Evolutionary conservation across 2,888 invertebrate genomes (phyloP).

Genomic region (Dicranocentrus wangi): DNA sequence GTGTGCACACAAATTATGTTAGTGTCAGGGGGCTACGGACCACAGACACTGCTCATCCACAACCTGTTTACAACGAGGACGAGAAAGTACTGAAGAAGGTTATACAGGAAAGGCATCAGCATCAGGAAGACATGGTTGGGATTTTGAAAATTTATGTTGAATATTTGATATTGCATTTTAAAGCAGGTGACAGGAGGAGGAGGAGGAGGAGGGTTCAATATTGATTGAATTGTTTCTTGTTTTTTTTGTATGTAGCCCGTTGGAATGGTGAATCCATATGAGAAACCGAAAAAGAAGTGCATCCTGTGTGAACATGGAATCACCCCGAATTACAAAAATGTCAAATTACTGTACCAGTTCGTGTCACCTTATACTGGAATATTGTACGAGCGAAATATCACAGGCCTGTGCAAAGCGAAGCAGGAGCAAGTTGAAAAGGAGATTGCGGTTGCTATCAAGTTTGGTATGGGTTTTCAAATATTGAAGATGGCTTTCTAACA

Average conservation of each 20-base stretch:
- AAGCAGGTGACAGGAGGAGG: not conserved
- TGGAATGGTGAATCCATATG: constrained; percentile 85
- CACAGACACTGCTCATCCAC: constrained; percentile 69
- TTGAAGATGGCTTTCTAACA: no score
- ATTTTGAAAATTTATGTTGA: constrained; percentile 9
- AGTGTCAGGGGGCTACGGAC: constrained; percentile 62
- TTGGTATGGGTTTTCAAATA: no score
- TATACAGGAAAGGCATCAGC: constrained; percentile 62
- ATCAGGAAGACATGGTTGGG: constrained; percentile 68
- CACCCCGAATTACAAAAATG: constrained; percentile 92
- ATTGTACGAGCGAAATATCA: constrained; percentile 93
- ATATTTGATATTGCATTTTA: not conserved
- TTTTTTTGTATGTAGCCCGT: constrained; percentile 63
- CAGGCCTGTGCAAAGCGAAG: constrained; percentile 90
- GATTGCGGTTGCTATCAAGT: constrained; percentile 83
- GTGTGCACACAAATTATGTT: not conserved
- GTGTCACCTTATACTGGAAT: constrained; percentile 95
- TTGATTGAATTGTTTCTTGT: not conserved
- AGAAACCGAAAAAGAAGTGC: constrained; percentile 83
- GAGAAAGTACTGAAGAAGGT: constrained; percentile 72
- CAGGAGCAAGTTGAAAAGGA: constrained; percentile 84
- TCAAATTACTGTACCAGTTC: constrained; percentile 92
- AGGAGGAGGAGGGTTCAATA: not conserved
- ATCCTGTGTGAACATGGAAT: constrained; percentile 88
- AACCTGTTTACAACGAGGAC: constrained; percentile 72